These are phyloP conservation scores for Phyllotreta striolata DNA, from an alignment of 2,888 invertebrate species.

Conservation along the genomic window DNA sequence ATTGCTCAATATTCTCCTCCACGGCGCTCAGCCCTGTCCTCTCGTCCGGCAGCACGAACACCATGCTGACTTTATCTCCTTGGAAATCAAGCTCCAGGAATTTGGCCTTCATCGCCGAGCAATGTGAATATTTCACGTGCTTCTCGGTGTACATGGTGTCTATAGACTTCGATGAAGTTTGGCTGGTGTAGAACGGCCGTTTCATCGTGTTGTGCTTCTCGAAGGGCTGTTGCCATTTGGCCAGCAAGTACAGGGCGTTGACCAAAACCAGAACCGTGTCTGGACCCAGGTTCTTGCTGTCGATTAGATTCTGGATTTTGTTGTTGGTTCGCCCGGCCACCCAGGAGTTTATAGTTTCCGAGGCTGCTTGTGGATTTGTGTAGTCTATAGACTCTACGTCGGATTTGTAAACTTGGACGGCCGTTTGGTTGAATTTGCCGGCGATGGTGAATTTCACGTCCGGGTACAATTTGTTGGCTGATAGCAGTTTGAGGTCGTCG, in stretches of 20 bases:
- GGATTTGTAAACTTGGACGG: conserved; percentile 67
- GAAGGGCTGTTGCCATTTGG: conserved; percentile 46
- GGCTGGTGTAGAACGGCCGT: conserved; percentile 43
- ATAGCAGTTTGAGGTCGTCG: conserved; percentile 40
- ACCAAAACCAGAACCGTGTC: conserved; percentile 50
- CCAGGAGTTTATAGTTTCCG: conserved; percentile 53
- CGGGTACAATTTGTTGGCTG: conserved; percentile 68
- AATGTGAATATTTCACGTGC: conserved; percentile 41
- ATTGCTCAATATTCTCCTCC: conserved; percentile 36
- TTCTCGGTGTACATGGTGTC: conserved; percentile 48
- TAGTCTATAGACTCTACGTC: conserved; percentile 63
- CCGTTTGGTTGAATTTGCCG: conserved; percentile 8
- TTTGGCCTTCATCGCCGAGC: conserved; percentile 45
- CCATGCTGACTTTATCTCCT: conserved; percentile 45
- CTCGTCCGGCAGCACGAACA: conserved; percentile 46
- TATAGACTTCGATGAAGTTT: conserved; percentile 41
- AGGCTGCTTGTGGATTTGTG: conserved; percentile 39
- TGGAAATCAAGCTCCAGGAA: conserved; percentile 49
- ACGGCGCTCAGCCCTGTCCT: conserved; percentile 42
- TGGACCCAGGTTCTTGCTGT: conserved; percentile 38
- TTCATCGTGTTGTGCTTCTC: conserved; percentile 39
- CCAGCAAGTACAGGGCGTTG: conserved; percentile 54
- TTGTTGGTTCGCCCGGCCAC: conserved; percentile 52
- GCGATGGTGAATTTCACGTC: conserved; percentile 58
- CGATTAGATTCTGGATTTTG: conserved; percentile 51